Conservation (phyloP, 2,113 vertebrate genomes). For the Gulo gulo region DNA sequence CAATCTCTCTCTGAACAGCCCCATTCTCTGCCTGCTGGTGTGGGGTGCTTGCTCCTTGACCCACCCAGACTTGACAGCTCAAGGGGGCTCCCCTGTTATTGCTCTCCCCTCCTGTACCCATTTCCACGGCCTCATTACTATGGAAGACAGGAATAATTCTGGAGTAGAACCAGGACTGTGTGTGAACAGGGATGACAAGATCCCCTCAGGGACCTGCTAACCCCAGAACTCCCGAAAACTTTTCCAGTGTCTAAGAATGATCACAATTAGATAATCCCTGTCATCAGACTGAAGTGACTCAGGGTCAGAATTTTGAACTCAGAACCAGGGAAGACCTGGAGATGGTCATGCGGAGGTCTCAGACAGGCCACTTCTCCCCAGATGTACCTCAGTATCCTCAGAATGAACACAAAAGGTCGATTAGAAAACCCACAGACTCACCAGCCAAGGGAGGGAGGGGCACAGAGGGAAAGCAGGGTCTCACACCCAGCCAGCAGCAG, state of each 20-base stretch:
- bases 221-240: background rate
- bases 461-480: background rate
- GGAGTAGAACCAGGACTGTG: slow-evolving; percentile 73
- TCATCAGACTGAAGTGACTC: background rate
- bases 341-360: background rate
- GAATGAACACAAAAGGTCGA: background rate
- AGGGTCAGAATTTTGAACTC: background rate
- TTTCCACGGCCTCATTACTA: slow-evolving; percentile 77
- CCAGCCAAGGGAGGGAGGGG: background rate
- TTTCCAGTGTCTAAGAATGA: background rate
- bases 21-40: slow-evolving; percentile 68
- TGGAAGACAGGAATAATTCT: slow-evolving; percentile 81
- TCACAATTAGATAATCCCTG: background rate
- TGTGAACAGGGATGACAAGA: slow-evolving; percentile 64
- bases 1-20: slow-evolving; percentile 70
- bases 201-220: slow-evolving; percentile 1
- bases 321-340: background rate
- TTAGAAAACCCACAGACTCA: background rate
- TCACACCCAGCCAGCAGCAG: background rate
- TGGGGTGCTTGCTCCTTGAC: slow-evolving; percentile 69
- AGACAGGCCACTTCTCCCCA: background rate
- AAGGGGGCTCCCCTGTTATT: slow-evolving; percentile 70
- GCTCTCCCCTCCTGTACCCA: slow-evolving; percentile 65
- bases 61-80: slow-evolving; percentile 71
- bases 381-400: background rate